These are phyloP conservation scores for Helostoma temminkii DNA, from an alignment of 2,797 vertebrate genomes.

Conservation along the genomic window DNA sequence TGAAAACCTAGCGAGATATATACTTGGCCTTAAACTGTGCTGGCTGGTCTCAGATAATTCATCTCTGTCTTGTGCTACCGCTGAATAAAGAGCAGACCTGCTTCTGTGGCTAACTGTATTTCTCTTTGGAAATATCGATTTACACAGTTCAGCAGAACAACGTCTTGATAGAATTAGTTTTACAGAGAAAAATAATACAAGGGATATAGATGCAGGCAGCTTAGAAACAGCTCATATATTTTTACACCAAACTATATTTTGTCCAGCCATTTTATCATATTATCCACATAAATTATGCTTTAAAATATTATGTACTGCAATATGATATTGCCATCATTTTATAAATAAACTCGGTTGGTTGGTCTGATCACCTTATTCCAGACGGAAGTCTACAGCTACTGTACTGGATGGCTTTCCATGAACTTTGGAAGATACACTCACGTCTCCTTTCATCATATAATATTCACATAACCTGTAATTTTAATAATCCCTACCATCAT, in stretches of 20 bases:
- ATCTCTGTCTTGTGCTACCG: slow-evolving; percentile 68
- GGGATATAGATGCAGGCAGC: slow-evolving; percentile 41
- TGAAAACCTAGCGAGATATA: slow-evolving; percentile 78
- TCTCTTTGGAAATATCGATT: slow-evolving; percentile 74
- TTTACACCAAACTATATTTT: slow-evolving; percentile 53
- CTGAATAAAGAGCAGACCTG: slow-evolving; percentile 66
- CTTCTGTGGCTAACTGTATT: slow-evolving; percentile 65
- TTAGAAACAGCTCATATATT: slow-evolving; percentile 49
- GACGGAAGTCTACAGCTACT: neutral
- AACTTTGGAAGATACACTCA: neutral
- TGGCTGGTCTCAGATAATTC: slow-evolving; percentile 71
- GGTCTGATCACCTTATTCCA: neutral
- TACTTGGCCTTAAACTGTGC: slow-evolving; percentile 67
- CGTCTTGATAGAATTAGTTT: slow-evolving; percentile 53
- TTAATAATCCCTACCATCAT: neutral
- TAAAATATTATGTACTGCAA: slow-evolving; percentile 38
- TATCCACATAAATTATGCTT: slow-evolving; percentile 39
- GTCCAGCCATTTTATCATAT: slow-evolving; percentile 44
- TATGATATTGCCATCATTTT: slow-evolving; percentile 21
- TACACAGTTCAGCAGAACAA: slow-evolving; percentile 64
- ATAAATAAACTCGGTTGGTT: neutral
- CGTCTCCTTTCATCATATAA: neutral
- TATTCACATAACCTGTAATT: neutral
- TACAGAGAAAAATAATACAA: slow-evolving; percentile 31
- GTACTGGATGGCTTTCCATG: neutral